Percentiles rank a stretch among this genome's conserved stretches.
Conservation (phyloP, 2,113 vertebrate species). For the Hassar affinis region DNA sequence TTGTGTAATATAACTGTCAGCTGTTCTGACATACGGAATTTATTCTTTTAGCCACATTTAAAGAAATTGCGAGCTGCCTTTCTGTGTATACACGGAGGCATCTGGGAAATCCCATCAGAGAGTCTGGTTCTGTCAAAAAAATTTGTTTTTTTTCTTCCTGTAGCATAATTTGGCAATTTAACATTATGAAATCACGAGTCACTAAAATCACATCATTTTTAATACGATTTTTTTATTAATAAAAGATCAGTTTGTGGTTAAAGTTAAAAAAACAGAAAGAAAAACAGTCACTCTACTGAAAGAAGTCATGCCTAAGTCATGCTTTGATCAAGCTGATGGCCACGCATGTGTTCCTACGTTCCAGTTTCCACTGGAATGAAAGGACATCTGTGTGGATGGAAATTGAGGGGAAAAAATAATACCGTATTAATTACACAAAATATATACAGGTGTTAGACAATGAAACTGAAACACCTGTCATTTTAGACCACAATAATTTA, state of each 20-base stretch:
- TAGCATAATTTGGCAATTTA: neutral
- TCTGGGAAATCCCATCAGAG: neutral
- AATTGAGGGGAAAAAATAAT: neutral
- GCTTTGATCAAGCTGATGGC: neutral
- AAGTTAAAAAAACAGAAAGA: neutral
- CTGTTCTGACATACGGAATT: neutral
- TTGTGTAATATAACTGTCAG: neutral
- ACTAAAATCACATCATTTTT: too few relatives aligned
- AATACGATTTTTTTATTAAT: too few relatives aligned
- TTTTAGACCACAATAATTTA: too few relatives aligned
- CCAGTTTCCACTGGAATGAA: neutral
- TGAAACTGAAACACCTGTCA: too few relatives aligned
- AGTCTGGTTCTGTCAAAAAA: neutral
- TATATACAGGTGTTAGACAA: too few relatives aligned
- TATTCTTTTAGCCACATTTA: neutral
- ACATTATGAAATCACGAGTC: neutral
- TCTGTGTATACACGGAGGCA: neutral
- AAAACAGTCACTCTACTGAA: neutral
- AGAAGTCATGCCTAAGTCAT: neutral
- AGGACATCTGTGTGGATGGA: neutral
- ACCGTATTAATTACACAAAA: neutral
- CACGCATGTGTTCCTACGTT: neutral
- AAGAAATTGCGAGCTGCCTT: neutral
- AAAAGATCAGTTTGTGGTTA: too few relatives aligned
- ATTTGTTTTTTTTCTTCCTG: too few relatives aligned